Base-by-base conservation (phyloP, 2,888 invertebrate genomes). In the Ochropacha duplaris region DNA sequence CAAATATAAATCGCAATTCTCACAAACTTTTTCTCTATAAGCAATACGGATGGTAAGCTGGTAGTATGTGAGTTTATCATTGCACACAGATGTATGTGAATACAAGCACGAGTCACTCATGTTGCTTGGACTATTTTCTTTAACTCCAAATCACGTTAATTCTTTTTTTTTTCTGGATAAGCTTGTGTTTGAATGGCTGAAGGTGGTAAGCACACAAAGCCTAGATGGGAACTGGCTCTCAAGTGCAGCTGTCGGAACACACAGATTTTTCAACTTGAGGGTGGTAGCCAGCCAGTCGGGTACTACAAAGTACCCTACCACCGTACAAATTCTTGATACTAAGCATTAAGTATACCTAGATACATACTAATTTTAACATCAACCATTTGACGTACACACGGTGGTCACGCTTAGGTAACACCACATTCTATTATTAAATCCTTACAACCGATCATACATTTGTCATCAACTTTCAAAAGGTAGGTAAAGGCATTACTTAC, bases 391-490 rank as follows among this genome's bases (percentile, higher is more conserved):
- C 24, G 34, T 55, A 55, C 55, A 55, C 49, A 49, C 55, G 28
- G 55, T 49, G 14, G 55, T 55, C 49, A 74, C 68, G 70, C 61
- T 68, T 57, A 67, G 66, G 57, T 70, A 63, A 61, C 71, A 65
- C 54, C 54, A 64, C 66, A 63, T 34, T 31, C 70, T 74, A 72
- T 74, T 72, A 84, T 84, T 81, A 81, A 72, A 78, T 73, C 61
- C 61, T 64, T 62, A 61, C 72, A 72, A 66, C 75, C 72, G 65
- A 69, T 76, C 69, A 74, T 72, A 66, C 71, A 57, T 76, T 75
- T 81, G 82, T 81, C 81, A 78, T 81, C 78, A 79, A 78, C 79
- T 82, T 84, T 80, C 82, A 83, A 82, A 81, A 76, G 66, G 74
- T 76, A 78, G 73, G 76, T 76, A 74, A 76, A 75, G 68, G 77